Percentiles rank a stretch among this genome's conserved stretches.
These are phyloP conservation scores for Pinctada fucata DNA, from an alignment of 2,888 invertebrate genomes.

Conservation along the genomic window DNA sequence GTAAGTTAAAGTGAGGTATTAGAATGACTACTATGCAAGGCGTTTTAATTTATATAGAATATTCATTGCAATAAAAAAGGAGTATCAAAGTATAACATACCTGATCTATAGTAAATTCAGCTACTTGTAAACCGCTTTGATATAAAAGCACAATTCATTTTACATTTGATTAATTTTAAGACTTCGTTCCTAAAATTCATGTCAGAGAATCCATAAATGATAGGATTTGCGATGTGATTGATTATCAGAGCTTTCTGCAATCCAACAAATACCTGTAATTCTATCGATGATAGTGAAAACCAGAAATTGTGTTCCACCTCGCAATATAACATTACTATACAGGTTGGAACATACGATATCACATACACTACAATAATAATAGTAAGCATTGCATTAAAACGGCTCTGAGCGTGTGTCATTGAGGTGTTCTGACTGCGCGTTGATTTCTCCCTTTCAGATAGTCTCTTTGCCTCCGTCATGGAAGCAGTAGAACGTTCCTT, in stretches of 20 bases:
- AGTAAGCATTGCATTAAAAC: background rate
- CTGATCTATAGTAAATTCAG: too few species aligned
- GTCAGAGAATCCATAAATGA: background rate
- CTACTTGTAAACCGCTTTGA: too few species aligned
- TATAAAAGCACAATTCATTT: too few species aligned
- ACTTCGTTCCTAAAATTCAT: background rate
- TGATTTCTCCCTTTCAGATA: background rate
- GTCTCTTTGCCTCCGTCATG: background rate
- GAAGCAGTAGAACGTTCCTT: background rate
- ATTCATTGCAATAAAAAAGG: too few species aligned
- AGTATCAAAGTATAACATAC: too few species aligned
- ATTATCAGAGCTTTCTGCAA: background rate
- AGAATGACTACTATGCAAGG: too few species aligned
- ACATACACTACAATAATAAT: background rate
- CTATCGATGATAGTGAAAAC: background rate
- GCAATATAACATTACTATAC: background rate
- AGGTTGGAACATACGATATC: background rate
- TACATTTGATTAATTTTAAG: background rate
- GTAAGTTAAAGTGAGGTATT: too few species aligned
- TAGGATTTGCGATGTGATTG: background rate
- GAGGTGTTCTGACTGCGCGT: background rate
- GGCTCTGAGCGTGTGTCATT: background rate
- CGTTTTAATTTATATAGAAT: too few species aligned
- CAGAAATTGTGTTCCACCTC: background rate
- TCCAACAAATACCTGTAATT: conserved; percentile 1